Evolutionary conservation across 1,140 invertebrate species (phyloP).

Genomic region (Drosophila pseudoananassae): DNA sequence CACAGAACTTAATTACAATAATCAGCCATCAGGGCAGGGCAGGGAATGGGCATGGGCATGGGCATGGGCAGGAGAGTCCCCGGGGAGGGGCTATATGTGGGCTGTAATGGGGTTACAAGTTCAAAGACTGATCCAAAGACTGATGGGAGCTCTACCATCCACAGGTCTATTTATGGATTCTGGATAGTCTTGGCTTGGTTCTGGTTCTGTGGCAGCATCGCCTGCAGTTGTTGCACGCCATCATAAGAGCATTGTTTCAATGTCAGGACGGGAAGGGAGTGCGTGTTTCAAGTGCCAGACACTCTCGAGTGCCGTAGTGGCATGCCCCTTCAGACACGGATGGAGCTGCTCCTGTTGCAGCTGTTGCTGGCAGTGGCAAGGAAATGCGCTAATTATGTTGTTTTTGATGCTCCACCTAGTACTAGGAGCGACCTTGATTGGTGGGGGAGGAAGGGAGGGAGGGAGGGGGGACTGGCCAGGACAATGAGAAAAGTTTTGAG

Average conservation of each 20-base stretch:
- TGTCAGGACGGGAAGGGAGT: constrained; percentile 54
- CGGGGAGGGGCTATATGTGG: neutral
- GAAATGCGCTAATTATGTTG: constrained; percentile 79
- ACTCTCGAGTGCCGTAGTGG: constrained; percentile 24
- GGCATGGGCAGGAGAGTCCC: constrained; percentile 2
- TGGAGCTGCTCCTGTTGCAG: constrained; percentile 50
- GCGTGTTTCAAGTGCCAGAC: constrained; percentile 58
- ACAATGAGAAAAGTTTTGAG: constrained; percentile 40
- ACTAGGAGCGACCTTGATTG: constrained; percentile 56
- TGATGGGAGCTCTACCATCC: no score
- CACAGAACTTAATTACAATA: constrained; percentile 79
- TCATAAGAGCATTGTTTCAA: constrained; percentile 68
- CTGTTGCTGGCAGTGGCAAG: constrained; percentile 55
- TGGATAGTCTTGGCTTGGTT: no score
- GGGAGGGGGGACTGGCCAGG: neutral
- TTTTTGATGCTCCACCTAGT: constrained; percentile 30
- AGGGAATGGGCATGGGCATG: no score
- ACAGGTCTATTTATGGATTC: neutral
- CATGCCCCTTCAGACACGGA: constrained; percentile 53
- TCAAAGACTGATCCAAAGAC: neutral
- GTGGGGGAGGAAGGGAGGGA: no score
- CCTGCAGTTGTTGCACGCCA: neutral
- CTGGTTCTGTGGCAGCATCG: no score
- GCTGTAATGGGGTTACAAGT: constrained; percentile 4
- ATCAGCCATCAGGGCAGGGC: constrained; percentile 37